A percentile compares a stretch with the other conserved stretches of the same genome.
phyloP scores from a whole-genome alignment of 2,113 vertebrate species.

The Falco punctatus region DNA sequence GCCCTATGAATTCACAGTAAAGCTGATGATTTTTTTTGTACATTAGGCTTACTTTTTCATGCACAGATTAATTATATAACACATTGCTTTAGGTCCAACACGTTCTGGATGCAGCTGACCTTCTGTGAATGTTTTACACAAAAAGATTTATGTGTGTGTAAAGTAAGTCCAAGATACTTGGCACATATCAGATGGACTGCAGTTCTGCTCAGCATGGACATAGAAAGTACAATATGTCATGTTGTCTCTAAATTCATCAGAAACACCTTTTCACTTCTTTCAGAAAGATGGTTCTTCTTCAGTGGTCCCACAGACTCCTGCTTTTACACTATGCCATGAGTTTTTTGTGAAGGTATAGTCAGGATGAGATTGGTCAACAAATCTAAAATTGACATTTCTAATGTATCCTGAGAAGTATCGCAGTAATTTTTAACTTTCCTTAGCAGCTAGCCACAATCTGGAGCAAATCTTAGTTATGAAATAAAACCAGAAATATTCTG shows the following conservation, averaged over 20 bases:
- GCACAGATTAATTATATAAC: background rate
- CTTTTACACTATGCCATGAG: background rate
- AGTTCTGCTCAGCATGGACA: background rate
- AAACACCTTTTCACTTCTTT: background rate
- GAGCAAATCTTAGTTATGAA: background rate
- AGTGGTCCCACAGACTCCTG: background rate
- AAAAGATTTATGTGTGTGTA: background rate
- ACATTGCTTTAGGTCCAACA: background rate
- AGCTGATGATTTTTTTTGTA: background rate
- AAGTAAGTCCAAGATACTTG: background rate
- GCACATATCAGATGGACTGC: background rate
- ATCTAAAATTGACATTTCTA: background rate
- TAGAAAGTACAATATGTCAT: background rate
- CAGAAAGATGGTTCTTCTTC: background rate
- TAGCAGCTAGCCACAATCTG: background rate
- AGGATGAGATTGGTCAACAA: background rate
- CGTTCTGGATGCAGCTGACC: background rate
- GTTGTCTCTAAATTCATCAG: background rate
- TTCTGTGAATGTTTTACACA: background rate
- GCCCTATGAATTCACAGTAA: background rate
- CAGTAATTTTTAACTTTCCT: background rate
- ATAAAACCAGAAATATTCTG: background rate
- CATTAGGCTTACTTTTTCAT: background rate
- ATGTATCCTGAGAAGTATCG: background rate
- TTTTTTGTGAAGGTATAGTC: background rate